Percentiles rank a stretch among this genome's conserved stretches.
phyloP scores from a whole-genome alignment of 2,888 invertebrate genomes.

The Graphium colonna region DNA sequence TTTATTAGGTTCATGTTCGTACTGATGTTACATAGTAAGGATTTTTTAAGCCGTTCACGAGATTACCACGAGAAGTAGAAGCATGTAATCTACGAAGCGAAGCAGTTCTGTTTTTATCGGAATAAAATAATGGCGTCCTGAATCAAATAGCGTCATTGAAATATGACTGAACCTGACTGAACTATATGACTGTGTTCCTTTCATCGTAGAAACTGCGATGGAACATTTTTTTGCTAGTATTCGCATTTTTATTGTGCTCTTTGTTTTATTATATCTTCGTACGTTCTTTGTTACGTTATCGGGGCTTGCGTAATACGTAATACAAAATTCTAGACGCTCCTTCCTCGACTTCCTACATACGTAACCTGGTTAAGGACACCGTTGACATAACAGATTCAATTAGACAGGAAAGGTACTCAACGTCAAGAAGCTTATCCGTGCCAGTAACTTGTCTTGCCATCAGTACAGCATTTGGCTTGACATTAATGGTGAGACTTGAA shows the following conservation, averaged over 20 bases:
- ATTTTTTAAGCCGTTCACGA: too few relatives aligned
- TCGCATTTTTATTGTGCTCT: not conserved
- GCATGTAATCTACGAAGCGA: not conserved
- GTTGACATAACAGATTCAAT: slow-evolving; percentile 31
- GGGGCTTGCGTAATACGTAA: slow-evolving; percentile 26
- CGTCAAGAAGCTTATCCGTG: not conserved
- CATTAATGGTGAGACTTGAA: slow-evolving; percentile 10
- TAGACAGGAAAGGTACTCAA: slow-evolving; percentile 1
- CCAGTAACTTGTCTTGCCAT: slow-evolving; percentile 11
- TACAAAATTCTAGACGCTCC: slow-evolving; percentile 29
- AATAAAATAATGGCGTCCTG: too few relatives aligned
- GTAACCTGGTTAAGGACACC: slow-evolving; percentile 42
- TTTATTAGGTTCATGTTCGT: too few relatives aligned
- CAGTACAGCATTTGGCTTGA: not conserved
- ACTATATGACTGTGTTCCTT: not conserved
- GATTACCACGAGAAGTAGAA: too few relatives aligned
- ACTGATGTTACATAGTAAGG: too few relatives aligned
- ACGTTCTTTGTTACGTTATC: slow-evolving; percentile 3
- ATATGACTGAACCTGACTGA: not conserved
- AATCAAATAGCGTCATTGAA: too few relatives aligned
- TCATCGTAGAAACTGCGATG: not conserved
- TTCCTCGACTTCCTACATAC: slow-evolving; percentile 37
- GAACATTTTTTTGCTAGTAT: not conserved
- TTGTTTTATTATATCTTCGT: not conserved
- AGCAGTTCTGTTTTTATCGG: not conserved